Evolutionary conservation across 2,113 vertebrate species (phyloP).

Genomic region (Vanacampus margaritifer): DNA sequence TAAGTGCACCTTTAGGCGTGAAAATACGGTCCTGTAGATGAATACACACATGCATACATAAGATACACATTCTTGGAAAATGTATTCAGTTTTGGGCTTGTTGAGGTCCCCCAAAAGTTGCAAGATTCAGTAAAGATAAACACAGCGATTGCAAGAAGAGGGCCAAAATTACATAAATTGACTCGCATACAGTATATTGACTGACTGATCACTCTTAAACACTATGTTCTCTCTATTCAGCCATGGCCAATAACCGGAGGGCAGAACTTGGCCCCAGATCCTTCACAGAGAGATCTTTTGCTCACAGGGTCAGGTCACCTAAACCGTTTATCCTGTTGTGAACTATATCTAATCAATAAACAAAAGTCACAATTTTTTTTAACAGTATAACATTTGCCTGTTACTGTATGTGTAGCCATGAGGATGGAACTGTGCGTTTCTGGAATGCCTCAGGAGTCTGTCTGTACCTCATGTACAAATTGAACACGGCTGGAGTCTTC

Average conservation of each 20-base stretch:
- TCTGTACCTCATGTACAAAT: conserved; percentile 86
- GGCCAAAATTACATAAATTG: too few species aligned
- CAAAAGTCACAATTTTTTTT: background rate
- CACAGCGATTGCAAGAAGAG: too few species aligned
- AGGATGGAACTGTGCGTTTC: conserved; percentile 92
- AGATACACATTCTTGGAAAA: too few species aligned
- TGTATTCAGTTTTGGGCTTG: too few species aligned
- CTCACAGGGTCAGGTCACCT: conserved; percentile 85
- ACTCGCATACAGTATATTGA: background rate
- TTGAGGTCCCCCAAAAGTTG: too few species aligned
- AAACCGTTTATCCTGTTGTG: background rate
- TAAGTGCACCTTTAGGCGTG: too few species aligned
- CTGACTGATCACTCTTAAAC: conserved; percentile 21
- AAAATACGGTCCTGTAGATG: too few species aligned
- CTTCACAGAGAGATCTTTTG: conserved; percentile 92
- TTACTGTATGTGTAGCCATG: conserved; percentile 74
- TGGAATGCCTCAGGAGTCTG: conserved; percentile 97
- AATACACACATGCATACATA: too few species aligned
- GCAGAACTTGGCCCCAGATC: conserved; percentile 82
- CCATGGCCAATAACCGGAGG: conserved; percentile 92
- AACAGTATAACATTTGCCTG: background rate
- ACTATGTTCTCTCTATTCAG: conserved; percentile 62
- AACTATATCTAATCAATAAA: background rate
- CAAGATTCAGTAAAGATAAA: too few species aligned
- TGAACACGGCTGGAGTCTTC: conserved; percentile 89